A percentile compares a stretch with the other conserved stretches of the same genome.
These are phyloP conservation scores for Blastomussa wellsi DNA, from an alignment of 92 coral and sea anemone genomes.

Conservation along the genomic window DNA sequence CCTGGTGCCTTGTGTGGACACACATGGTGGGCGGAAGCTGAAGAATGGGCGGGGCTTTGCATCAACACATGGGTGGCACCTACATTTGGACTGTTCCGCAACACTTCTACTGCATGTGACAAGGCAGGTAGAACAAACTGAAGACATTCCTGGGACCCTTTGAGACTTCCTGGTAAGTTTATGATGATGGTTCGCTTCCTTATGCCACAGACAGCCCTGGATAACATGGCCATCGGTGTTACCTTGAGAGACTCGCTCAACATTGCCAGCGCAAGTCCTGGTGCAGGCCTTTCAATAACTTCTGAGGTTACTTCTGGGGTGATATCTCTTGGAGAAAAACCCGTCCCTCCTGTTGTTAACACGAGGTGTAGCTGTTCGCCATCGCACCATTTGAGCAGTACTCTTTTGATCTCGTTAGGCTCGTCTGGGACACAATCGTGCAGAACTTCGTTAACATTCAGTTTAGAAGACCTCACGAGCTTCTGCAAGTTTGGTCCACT, in stretches of 20 bases:
- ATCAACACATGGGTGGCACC: constrained; percentile 48
- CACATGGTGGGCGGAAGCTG: constrained; percentile 26
- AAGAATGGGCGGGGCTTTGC: constrained; percentile 29
- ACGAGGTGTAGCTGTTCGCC: constrained; percentile 70
- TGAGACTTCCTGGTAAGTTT: constrained; percentile 93
- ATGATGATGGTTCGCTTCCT: constrained; percentile 78
- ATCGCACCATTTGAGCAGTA: constrained; percentile 84
- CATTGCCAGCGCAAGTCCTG: constrained; percentile 84
- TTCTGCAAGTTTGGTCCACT: constrained; percentile 93
- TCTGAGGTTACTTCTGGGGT: constrained; percentile 94
- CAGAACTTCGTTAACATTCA: constrained; percentile 62
- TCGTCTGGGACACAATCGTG: constrained; percentile 87
- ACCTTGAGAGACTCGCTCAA: constrained; percentile 84
- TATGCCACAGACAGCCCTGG: constrained; percentile 94
- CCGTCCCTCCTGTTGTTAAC: constrained; percentile 96
- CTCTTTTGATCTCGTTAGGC: constrained; percentile 69
- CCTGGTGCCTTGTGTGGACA: constrained; percentile 64
- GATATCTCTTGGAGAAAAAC: constrained; percentile 96
- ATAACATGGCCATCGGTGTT: constrained; percentile 90
- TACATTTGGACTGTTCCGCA: constrained; percentile 57
- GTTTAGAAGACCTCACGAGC: constrained; percentile 48
- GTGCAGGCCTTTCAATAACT: constrained; percentile 80
- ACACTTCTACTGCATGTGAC: constrained; percentile 87
- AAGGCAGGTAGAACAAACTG: constrained; percentile 83
- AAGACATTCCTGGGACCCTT: constrained; percentile 96